These are phyloP conservation scores for Ammodytes dubius DNA, from an alignment of 2,113 vertebrate genomes.

Conservation along the genomic window DNA sequence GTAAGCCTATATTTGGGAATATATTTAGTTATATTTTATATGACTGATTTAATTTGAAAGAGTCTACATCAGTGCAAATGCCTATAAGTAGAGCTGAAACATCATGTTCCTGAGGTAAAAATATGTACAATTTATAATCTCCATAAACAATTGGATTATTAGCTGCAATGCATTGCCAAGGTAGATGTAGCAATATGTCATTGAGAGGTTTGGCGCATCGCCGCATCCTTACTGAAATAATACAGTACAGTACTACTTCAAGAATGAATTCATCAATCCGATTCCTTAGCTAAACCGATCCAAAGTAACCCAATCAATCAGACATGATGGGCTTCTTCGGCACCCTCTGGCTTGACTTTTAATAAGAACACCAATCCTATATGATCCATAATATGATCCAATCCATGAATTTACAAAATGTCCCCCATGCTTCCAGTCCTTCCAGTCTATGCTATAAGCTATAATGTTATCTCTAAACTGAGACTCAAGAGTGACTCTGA, in stretches of 20 bases:
- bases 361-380: neutral
- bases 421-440: neutral
- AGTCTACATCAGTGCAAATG: neutral
- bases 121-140: constrained; percentile 18
- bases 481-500: too few relatives aligned
- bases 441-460: neutral
- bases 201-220: neutral
- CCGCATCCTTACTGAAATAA: neutral
- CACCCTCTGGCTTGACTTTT: neutral
- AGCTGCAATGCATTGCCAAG: neutral
- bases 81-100: neutral
- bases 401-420: neutral
- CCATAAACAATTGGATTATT: constrained; percentile 23
- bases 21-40: neutral
- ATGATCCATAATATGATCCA: neutral
- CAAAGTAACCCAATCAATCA: neutral
- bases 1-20: neutral
- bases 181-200: neutral
- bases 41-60: neutral
- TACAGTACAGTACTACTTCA: neutral
- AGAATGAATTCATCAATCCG: neutral
- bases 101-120: constrained; percentile 19
- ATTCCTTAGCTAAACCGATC: neutral
- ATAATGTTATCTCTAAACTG: too few relatives aligned
- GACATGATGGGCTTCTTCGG: neutral